phyloP scores from a whole-genome alignment of 1,140 invertebrate species.

The Micrasema minimum region DNA sequence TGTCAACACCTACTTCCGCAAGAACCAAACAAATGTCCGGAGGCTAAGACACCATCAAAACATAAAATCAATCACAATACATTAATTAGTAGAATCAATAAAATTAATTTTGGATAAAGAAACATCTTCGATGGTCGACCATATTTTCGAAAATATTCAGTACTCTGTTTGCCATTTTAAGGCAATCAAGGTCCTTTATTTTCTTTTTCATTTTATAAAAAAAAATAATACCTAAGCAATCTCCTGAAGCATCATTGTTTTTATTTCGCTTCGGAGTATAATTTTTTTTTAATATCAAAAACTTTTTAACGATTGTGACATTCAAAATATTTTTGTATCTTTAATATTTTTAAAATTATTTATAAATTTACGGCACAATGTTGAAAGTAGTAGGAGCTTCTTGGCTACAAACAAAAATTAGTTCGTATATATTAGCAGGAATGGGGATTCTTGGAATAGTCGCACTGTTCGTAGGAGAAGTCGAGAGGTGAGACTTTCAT shows the following conservation, averaged over 20 bases:
- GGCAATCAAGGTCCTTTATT: conserved; percentile 66
- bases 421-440: conserved; percentile 74
- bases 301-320: conserved; percentile 33
- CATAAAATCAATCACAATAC: background rate
- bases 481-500: conserved; percentile 63
- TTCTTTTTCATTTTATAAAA: conserved; percentile 66
- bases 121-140: conserved; percentile 61
- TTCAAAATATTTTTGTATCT: conserved; percentile 39
- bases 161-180: conserved; percentile 67
- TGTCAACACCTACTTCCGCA: conserved; percentile 2
- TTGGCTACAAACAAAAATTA: conserved; percentile 79
- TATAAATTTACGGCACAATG: conserved; percentile 63
- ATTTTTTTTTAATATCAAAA: background rate
- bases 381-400: conserved; percentile 83
- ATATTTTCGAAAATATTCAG: conserved; percentile 60
- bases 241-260: background rate
- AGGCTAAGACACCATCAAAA: conserved; percentile 17
- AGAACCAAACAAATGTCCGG: conserved; percentile 26
- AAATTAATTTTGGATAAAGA: background rate
- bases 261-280: background rate
- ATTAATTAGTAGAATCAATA: conserved; percentile 12
- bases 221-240: background rate
- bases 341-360: conserved; percentile 42
- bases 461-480: conserved; percentile 74
- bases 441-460: conserved; percentile 75